Evolutionary conservation across 2,797 vertebrate genomes (phyloP).

Genomic region (Notamacropus eugenii): DNA sequence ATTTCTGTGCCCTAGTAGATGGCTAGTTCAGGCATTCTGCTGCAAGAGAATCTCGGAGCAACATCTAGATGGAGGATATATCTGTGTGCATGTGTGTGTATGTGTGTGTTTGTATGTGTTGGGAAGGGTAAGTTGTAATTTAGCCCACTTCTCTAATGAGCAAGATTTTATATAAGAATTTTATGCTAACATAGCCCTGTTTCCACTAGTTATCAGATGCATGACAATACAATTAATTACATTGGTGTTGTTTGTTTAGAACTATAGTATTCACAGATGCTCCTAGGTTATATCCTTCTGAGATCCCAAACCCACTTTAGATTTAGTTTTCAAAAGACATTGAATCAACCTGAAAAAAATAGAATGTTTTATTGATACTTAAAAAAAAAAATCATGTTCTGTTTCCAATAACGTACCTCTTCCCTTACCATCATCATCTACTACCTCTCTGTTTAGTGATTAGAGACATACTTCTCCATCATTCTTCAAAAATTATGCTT

Average conservation of each 20-base stretch:
- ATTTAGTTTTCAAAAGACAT: not conserved
- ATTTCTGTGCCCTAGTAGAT: not conserved
- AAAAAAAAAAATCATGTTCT: not conserved
- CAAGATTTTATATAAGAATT: not conserved
- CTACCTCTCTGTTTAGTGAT: not conserved
- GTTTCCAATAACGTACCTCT: not conserved
- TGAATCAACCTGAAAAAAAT: not conserved
- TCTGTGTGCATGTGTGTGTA: too few relatives aligned
- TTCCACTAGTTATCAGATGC: not conserved
- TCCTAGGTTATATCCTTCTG: not conserved
- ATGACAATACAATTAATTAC: not conserved
- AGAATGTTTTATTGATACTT: not conserved
- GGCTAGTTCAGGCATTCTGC: not conserved
- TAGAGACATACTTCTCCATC: not conserved
- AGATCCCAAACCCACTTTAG: not conserved
- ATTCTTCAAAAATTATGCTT: not conserved
- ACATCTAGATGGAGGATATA: not conserved
- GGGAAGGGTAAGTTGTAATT: not conserved
- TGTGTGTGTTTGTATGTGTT: not conserved
- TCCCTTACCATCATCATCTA: not conserved
- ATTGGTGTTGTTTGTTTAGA: not conserved
- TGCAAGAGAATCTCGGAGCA: not conserved
- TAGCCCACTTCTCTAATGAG: not conserved
- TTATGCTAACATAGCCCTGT: not conserved
- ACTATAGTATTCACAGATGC: not conserved